Evolutionary conservation across 2,888 invertebrate genomes (phyloP), one percentile per base, ranked within the genome.

Genomic region (Patella pellucida): DNA sequence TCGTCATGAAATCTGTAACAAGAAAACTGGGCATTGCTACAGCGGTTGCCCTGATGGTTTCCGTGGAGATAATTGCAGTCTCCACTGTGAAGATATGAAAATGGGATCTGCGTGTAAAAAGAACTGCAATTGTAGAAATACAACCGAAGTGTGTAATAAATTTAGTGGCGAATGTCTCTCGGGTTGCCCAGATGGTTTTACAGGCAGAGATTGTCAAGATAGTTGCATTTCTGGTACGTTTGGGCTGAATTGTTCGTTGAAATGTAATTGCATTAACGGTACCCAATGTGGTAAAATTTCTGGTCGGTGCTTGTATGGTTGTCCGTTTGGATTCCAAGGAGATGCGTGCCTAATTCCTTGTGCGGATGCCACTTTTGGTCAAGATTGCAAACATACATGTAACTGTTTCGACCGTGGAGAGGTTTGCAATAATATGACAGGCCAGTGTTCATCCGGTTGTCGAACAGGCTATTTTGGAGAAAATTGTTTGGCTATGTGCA

Each of bases 301-400:
- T 14, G 79, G 79, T 16, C 52, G 51, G 51, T 79, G 79, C 56
- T 23, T 68, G 12, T 67, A 68, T 5, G 75, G 75, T 41, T 79
- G 79, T 62, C 31, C 67, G 14, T 16, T 71, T 5, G 79, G 79
- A 31, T 23, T 62, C 19, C 19, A 19, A 11, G 62, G 62, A 62
- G 62, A 62, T 62, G 19, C 62, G 1, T 62, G 62, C 14, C 19
- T 23, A 23, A 19, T 19, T 23, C 23, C 23, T 12, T 62, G 62
- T 4, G 19, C 62, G 9, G 23, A 23, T 12, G 62, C 19, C 19
- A 62, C 62, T 15, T 62, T 62, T 14, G 62, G 62, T 19, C 19
- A 62, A 62, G 23, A 23, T 23, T 62, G 62, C 23, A 23, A 19
- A 62, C 62, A 62, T 14, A 62, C 16, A 62, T 62, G 62, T 23